Conservation (phyloP, 2,113 vertebrate genomes). For the Erythrocebus patas region DNA sequence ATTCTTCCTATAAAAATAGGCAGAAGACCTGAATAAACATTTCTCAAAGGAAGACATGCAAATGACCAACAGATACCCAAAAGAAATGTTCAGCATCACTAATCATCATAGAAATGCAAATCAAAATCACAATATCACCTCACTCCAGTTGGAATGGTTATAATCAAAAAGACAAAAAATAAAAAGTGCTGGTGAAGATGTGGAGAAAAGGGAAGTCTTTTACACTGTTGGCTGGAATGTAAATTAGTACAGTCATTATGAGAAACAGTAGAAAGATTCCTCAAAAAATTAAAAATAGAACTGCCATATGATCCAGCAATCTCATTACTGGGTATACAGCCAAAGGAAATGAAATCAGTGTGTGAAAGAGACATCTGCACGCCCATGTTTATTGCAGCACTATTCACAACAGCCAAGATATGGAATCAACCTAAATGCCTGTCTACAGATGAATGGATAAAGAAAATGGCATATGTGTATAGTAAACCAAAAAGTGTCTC, state of each 20-base stretch:
- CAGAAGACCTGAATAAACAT: background rate
- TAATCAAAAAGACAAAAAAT: background rate
- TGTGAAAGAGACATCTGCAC: background rate
- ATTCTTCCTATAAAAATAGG: background rate
- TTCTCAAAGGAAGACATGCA: background rate
- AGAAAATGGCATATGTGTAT: background rate
- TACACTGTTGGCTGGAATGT: background rate
- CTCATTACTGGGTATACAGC: background rate
- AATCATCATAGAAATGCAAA: background rate
- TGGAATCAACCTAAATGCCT: background rate
- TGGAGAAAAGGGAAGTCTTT: background rate
- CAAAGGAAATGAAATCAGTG: background rate
- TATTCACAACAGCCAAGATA: background rate
- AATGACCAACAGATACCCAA: background rate
- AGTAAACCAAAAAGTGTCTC: too few relatives aligned
- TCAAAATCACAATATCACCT: background rate
- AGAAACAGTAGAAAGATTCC: background rate
- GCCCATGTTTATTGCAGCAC: background rate
- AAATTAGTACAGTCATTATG: background rate
- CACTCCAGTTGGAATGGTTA: background rate
- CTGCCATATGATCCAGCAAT: background rate
- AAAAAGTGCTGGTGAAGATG: background rate
- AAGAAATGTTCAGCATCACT: background rate
- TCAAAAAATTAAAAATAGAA: background rate
- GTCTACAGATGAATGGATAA: background rate